Evolutionary conservation across 1,140 invertebrate species (phyloP).

Genomic region (Anthonomus grandis): DNA sequence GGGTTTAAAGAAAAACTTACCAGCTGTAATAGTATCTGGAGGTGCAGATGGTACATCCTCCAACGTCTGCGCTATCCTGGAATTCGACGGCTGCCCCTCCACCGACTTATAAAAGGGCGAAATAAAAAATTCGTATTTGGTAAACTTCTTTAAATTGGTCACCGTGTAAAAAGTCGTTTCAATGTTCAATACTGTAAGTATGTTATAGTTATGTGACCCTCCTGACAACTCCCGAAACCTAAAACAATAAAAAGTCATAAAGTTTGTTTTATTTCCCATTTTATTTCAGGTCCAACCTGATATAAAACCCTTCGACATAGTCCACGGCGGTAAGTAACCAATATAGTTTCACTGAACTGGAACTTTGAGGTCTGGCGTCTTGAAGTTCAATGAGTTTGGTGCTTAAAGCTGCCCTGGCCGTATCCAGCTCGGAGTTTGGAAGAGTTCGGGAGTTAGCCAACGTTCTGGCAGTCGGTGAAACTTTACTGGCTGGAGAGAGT

Average conservation of each 20-base stretch:
- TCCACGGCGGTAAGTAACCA: constrained; percentile 70
- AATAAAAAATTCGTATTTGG: constrained; percentile 84
- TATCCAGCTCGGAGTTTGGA: constrained; percentile 74
- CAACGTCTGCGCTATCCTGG: constrained; percentile 63
- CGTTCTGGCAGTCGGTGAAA: constrained; percentile 64
- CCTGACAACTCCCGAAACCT: constrained; percentile 74
- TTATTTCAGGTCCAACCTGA: constrained; percentile 1
- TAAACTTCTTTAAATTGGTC: constrained; percentile 75
- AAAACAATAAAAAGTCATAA: too few relatives aligned
- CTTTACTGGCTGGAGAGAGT: constrained; percentile 64
- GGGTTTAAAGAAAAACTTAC: constrained; percentile 6
- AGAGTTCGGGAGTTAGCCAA: constrained; percentile 64
- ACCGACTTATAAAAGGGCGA: constrained; percentile 83
- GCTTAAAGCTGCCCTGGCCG: constrained; percentile 72
- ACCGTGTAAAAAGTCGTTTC: constrained; percentile 56
- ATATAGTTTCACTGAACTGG: constrained; percentile 75
- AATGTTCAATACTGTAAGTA: constrained; percentile 61
- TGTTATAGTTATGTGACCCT: constrained; percentile 61
- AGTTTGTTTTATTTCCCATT: background rate
- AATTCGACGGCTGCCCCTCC: constrained; percentile 78
- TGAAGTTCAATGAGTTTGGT: constrained; percentile 78
- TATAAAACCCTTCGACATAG: constrained; percentile 84
- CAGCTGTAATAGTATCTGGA: constrained; percentile 77
- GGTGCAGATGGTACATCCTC: constrained; percentile 77
- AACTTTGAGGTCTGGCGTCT: constrained; percentile 73